Evolutionary conservation across 2,888 invertebrate genomes (phyloP).

Genomic region (Lithophane ornitopus): DNA sequence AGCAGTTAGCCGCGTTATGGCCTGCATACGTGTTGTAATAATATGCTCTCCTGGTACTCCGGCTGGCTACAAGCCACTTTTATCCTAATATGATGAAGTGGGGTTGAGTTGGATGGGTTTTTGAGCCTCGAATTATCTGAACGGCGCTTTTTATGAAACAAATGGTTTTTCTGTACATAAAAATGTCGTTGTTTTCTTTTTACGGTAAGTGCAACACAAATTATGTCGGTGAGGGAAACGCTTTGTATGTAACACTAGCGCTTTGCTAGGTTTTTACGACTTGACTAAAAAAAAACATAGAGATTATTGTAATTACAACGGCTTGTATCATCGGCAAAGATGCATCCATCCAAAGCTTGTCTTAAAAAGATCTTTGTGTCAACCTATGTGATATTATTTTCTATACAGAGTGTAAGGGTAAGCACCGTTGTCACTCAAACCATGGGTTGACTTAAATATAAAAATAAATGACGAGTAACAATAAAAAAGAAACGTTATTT

Average conservation of each 20-base stretch:
- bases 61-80: constrained; percentile 39
- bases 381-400: no score
- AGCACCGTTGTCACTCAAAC: no score
- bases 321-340: neutral
- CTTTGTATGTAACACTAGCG: neutral
- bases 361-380: neutral
- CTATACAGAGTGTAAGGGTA: no score
- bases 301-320: neutral
- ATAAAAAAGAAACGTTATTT: no score
- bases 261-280: neutral
- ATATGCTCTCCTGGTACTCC: constrained; percentile 50
- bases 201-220: constrained; percentile 25
- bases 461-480: no score
- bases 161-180: constrained; percentile 29
- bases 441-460: no score
- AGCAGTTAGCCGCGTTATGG: constrained; percentile 31
- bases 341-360: neutral
- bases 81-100: constrained; percentile 49
- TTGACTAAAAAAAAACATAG: neutral
- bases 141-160: constrained; percentile 27
- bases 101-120: constrained; percentile 40
- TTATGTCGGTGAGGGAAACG: constrained; percentile 17
- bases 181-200: constrained; percentile 45
- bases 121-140: constrained; percentile 49
- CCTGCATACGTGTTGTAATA: constrained; percentile 32